phyloP scores from a whole-genome alignment of 2,797 vertebrate genomes.

The Triplophysa yarkandensis region DNA sequence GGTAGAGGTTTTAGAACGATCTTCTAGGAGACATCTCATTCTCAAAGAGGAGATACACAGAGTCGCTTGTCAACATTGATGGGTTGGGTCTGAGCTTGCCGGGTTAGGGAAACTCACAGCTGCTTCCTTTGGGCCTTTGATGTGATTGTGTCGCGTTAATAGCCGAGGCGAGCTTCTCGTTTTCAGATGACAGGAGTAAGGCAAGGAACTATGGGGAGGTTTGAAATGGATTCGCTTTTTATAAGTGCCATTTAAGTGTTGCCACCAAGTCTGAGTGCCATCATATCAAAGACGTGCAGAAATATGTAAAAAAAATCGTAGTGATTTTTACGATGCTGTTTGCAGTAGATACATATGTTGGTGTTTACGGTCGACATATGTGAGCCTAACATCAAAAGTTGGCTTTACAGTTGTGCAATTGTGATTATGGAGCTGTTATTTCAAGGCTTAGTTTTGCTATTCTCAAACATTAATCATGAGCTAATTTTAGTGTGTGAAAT shows the following conservation, averaged over 20 bases:
- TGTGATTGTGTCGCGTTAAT: conserved; percentile 46
- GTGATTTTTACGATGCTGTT: conserved; percentile 54
- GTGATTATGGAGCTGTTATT: conserved; percentile 32
- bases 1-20: conserved; percentile 61
- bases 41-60: conserved; percentile 41
- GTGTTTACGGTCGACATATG: conserved; percentile 48
- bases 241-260: conserved; percentile 44
- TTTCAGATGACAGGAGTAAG: conserved; percentile 33
- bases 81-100: conserved; percentile 46
- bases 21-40: conserved; percentile 45
- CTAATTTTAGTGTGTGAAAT: neutral
- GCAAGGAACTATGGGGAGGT: conserved; percentile 3
- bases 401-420: conserved; percentile 47
- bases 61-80: conserved; percentile 40
- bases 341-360: conserved; percentile 49
- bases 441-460: conserved; percentile 48
- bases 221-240: conserved; percentile 46
- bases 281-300: conserved; percentile 52
- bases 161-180: conserved; percentile 18
- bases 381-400: conserved; percentile 48
- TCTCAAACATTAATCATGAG: neutral
- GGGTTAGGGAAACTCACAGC: conserved; percentile 59
- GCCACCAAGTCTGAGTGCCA: conserved; percentile 49
- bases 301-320: conserved; percentile 57
- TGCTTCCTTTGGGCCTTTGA: conserved; percentile 56